phyloP scores from a whole-genome alignment of 1,140 invertebrate species.

The Cydia strobilella region DNA sequence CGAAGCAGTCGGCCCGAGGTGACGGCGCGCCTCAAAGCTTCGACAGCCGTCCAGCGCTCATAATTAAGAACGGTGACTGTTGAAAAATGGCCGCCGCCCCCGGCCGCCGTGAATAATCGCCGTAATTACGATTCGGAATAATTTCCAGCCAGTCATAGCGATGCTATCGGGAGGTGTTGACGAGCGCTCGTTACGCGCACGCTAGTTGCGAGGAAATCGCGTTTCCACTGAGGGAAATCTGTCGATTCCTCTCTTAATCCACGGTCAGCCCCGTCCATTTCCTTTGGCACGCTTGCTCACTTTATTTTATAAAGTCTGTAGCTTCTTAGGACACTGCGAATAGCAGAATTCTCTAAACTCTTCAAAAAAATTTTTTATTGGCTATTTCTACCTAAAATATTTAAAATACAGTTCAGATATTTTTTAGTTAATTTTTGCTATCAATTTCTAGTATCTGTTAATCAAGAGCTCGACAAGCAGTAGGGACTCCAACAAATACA shows the following conservation, averaged over 20 bases:
- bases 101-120: conserved; percentile 79
- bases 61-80: conserved; percentile 81
- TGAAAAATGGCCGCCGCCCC: conserved; percentile 79
- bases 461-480: too few species aligned
- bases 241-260: conserved; percentile 27
- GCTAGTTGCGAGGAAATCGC: conserved; percentile 63
- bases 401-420: too few species aligned
- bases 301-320: not conserved
- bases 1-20: conserved; percentile 69
- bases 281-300: not conserved
- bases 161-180: conserved; percentile 78
- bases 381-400: too few species aligned
- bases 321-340: not conserved
- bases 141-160: conserved; percentile 80
- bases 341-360: too few species aligned
- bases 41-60: conserved; percentile 76
- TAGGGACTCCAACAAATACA: too few species aligned
- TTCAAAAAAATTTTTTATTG: too few species aligned
- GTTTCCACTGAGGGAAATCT: conserved; percentile 51
- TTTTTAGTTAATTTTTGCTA: too few species aligned
- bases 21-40: conserved; percentile 78
- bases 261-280: not conserved
- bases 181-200: conserved; percentile 77
- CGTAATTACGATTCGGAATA: conserved; percentile 80
- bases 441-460: too few species aligned